Conservation (phyloP, 2,888 invertebrate species). For the Neuroscelio doddi region DNA sequence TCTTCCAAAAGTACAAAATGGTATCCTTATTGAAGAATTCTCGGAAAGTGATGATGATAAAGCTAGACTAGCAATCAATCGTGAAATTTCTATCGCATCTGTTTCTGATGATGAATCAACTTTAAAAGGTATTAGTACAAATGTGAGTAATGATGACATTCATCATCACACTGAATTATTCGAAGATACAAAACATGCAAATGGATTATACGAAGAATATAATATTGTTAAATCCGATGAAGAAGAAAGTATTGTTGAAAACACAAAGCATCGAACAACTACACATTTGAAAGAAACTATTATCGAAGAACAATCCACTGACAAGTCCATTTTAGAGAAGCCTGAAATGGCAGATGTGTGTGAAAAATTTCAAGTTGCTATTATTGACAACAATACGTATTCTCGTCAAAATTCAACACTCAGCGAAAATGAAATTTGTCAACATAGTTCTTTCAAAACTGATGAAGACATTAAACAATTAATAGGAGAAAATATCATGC, state of each 20-base stretch:
- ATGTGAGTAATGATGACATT: constrained; percentile 76
- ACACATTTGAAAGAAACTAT: constrained; percentile 62
- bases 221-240: constrained; percentile 44
- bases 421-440: neutral
- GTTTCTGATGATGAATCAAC: constrained; percentile 79
- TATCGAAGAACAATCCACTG: constrained; percentile 74
- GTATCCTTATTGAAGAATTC: constrained; percentile 69
- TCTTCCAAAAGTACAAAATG: constrained; percentile 59
- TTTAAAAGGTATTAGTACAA: constrained; percentile 75
- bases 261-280: constrained; percentile 46
- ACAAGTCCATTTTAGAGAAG: constrained; percentile 72
- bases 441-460: constrained; percentile 1
- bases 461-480: constrained; percentile 9
- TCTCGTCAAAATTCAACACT: constrained; percentile 27
- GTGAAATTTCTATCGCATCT: constrained; percentile 79
- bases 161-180: constrained; percentile 61
- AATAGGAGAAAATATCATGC: constrained; percentile 14
- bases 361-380: constrained; percentile 25
- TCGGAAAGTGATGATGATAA: constrained; percentile 72
- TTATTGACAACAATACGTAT: constrained; percentile 23
- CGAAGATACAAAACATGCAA: constrained; percentile 50
- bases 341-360: constrained; percentile 10
- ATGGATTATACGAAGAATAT: constrained; percentile 54
- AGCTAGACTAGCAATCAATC: constrained; percentile 69
- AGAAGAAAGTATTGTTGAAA: constrained; percentile 52